A percentile compares a stretch with the other conserved stretches of the same genome.
These are phyloP conservation scores for Drosophila subpulchrella DNA, from an alignment of 1,140 invertebrate species.

Conservation along the genomic window DNA sequence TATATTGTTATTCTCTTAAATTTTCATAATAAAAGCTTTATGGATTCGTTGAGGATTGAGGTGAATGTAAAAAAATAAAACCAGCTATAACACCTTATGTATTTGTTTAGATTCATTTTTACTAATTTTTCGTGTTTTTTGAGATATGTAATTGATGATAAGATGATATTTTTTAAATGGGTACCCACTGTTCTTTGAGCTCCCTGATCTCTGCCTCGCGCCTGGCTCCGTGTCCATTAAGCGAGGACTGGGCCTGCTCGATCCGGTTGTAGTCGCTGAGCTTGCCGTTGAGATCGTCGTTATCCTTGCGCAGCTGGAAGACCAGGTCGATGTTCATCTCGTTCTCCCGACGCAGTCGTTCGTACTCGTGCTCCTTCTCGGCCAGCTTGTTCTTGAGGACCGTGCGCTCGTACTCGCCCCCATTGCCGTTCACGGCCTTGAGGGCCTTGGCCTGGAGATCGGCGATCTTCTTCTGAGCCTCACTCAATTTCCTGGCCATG, in stretches of 20 bases:
- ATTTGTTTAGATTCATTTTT: too few relatives aligned
- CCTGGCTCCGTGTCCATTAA: constrained; percentile 90
- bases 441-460: constrained; percentile 71
- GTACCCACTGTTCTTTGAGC: constrained; percentile 87
- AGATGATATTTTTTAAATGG: too few relatives aligned
- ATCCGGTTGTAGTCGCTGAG: constrained; percentile 94
- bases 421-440: constrained; percentile 80
- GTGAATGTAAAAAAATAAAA: too few relatives aligned
- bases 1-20: too few relatives aligned
- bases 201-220: constrained; percentile 91
- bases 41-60: too few relatives aligned
- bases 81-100: too few relatives aligned
- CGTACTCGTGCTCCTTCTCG: constrained; percentile 91
- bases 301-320: constrained; percentile 89
- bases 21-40: too few relatives aligned
- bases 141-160: too few relatives aligned
- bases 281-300: constrained; percentile 92
- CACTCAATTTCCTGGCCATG: constrained; percentile 88
- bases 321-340: constrained; percentile 90
- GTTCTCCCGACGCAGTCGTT: constrained; percentile 90
- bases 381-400: constrained; percentile 89
- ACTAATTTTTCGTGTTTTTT: too few relatives aligned
- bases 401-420: constrained; percentile 87
- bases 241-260: constrained; percentile 91
- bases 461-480: constrained; percentile 87